Conservation (phyloP, 2,113 vertebrate species). For the Ginglymostoma cirratum region DNA sequence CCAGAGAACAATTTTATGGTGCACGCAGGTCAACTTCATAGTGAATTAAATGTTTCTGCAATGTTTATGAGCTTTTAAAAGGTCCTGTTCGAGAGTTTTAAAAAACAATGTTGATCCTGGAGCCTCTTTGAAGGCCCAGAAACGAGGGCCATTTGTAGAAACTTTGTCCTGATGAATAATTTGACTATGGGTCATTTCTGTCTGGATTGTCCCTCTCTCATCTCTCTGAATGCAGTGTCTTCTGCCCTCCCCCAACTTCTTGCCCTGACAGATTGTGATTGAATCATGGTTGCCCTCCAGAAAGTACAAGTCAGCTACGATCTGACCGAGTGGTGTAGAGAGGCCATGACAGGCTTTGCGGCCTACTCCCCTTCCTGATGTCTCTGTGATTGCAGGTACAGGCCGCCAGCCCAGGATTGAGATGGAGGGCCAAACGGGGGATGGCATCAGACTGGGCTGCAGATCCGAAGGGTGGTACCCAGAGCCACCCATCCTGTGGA, state of each 20-base stretch:
- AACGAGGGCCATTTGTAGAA: background rate
- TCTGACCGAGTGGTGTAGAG: background rate
- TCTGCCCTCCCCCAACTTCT: background rate
- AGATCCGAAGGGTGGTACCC: conserved; percentile 45
- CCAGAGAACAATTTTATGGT: background rate
- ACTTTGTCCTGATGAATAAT: background rate
- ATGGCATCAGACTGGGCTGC: conserved; percentile 42
- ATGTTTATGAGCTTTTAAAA: no score
- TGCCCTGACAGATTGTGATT: no score
- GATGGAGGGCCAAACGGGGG: conserved; percentile 34
- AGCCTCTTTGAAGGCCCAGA: background rate
- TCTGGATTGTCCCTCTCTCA: background rate
- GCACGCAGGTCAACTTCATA: background rate
- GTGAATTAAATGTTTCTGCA: background rate
- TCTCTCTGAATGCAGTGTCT: background rate
- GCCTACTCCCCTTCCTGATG: background rate
- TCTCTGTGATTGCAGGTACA: conserved; percentile 36
- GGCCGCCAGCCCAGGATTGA: conserved; percentile 45
- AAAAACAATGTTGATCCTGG: background rate
- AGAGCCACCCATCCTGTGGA: conserved; percentile 40
- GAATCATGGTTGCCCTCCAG: no score
- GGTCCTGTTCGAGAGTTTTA: no score
- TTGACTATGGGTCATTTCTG: background rate
- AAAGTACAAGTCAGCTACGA: background rate
- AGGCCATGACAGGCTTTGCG: background rate